Evolutionary conservation across 2,797 vertebrate species (phyloP), one percentile per base, ranked within the genome.

Genomic region (Malurus leucopterus): DNA sequence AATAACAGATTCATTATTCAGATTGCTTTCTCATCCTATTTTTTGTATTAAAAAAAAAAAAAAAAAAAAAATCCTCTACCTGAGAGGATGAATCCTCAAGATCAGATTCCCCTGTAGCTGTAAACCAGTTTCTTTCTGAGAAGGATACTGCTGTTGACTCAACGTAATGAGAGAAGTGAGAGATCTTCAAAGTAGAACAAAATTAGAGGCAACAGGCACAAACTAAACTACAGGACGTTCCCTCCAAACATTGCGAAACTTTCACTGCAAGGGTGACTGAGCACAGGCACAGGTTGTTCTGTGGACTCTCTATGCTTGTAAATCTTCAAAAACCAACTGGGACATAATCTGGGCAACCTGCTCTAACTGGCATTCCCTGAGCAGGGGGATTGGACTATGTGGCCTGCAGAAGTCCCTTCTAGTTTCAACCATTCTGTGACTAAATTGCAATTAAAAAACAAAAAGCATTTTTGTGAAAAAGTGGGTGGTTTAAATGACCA

Each of bases 371-470:
- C 12, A 7, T 23, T 79, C 20, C 23, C 32, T 75, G 15, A 41
- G 11, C 29, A 49, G 38, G 5, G 2, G 8, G 2, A 34, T n/a
- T 54, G 23, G 15, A 47, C 27, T 26, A 47, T 13, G 11, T 40
- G 54, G 43, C 11, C 50, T 40, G 6, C 18, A 49, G 27, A 78
- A 43, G 20, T 63, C 3, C 14, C 26, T 78, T 67, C 30, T n/a
- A 57, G 27, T 26, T 51, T 59, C 63, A 67, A 12, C 4, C 17
- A 20, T 43, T 80, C 40, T 46, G 26, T 59, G 41, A 71, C 30
- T 58, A 63, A 85, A 88, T 54, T 29, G 87, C 50, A 53, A 82
- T 38, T 8, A 61, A 71, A 89, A 93, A 92, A 77, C 41, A 88
- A 91, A 71, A 69, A 16, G 4, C 8, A 67, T 63, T 88, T 81